A percentile compares a stretch with the other conserved stretches of the same genome.
phyloP scores from a whole-genome alignment of 2,888 invertebrate species.

The Tricholauxania praeusta region DNA sequence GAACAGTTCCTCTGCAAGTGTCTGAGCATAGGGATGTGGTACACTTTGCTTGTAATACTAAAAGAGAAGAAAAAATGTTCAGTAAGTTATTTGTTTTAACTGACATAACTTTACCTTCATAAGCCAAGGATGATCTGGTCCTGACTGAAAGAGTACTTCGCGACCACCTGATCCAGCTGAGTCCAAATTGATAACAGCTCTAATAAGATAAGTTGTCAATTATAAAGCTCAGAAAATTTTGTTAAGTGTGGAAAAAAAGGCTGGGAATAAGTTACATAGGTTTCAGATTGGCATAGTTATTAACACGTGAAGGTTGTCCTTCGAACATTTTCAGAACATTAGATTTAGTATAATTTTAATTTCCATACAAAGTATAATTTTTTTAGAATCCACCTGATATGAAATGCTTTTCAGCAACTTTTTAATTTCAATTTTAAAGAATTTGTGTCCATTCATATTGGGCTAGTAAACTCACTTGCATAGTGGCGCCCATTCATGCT shows the following conservation, averaged over 20 bases:
- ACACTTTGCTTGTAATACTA: slow-evolving; percentile 69
- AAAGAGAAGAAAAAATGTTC: background rate
- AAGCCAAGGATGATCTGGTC: slow-evolving; percentile 78
- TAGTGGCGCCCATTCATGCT: slow-evolving; percentile 83
- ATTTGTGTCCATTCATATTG: background rate
- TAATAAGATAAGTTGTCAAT: slow-evolving; percentile 47
- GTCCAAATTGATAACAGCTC: slow-evolving; percentile 89
- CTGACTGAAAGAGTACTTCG: slow-evolving; percentile 89
- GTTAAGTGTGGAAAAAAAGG: no score
- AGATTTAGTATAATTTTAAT: no score
- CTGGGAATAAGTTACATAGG: no score
- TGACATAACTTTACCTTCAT: slow-evolving; percentile 66
- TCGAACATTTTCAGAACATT: no score
- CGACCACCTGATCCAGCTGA: slow-evolving; percentile 93
- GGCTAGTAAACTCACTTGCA: slow-evolving; percentile 66
- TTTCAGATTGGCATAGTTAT: no score
- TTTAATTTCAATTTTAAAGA: background rate
- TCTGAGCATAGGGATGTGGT: slow-evolving; percentile 72
- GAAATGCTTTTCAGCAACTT: no score
- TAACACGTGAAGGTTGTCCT: no score
- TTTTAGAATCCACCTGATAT: no score
- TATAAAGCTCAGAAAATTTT: no score
- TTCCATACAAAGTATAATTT: no score
- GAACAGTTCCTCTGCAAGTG: slow-evolving; percentile 75
- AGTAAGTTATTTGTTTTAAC: background rate